Base-by-base conservation (phyloP, 2,888 invertebrate genomes). In the Meta bourneti region DNA sequence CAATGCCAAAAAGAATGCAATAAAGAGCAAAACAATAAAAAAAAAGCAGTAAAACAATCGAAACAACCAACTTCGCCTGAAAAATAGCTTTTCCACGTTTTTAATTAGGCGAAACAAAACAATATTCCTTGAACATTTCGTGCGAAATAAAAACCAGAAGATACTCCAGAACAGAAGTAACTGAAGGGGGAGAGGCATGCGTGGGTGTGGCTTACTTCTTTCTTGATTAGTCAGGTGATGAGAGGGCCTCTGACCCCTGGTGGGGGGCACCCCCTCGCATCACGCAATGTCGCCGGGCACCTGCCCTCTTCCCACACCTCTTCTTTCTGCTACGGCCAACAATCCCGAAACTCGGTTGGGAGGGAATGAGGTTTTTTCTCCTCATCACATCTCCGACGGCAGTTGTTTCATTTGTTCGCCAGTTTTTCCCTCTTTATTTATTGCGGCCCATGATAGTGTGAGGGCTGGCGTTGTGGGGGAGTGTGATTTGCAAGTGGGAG, bases 171-270 rank as follows among this genome's bases (percentile, higher is more conserved):
- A 72, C 71, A 79, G 72, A 70, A 71, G 79, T 70, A 77, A 20
- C 19, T 51, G 20, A 78, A 49, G 19, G 19, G 49, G 49, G 61
- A 49, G 13, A 34, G 48, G 69, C 48, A 54, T 20, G 79, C 70
- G 74, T 72, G 88, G 81, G 81, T 81, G 81, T 88, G 48, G 19
- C 81, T 88, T 77, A 75, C 75, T 71, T 77, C 79, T 74, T 85
- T 82, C 91, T 91, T 91, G 86, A 91, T 91, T 91, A 91, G 82
- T 82, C 87, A 81, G 86, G 91, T 91, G 91, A 91, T 91, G 91
- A 91, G 91, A 87, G 81, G 34, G 74, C 81, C 54, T 54, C 54
- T 71, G 72, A 75, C 91, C 79, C 82, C 77, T 49, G 13, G n/a
- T 48, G 51, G 75, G 54, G 54, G 85, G 70, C 81, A 20, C 81